Evolutionary conservation across 2,797 vertebrate genomes (phyloP).

Genomic region (Danio jaintianensis): DNA sequence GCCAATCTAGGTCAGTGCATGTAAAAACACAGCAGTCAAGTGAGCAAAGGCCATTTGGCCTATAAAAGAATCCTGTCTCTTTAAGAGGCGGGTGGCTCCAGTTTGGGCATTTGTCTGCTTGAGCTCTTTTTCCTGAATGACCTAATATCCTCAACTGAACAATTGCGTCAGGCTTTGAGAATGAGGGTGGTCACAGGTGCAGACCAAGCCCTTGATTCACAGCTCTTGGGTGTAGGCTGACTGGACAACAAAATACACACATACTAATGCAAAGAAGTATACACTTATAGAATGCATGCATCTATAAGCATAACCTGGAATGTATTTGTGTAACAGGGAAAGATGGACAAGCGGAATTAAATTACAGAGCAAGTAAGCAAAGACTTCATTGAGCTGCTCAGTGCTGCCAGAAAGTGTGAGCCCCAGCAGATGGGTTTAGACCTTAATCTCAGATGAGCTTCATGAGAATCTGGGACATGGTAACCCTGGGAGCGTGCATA

Average conservation of each 20-base stretch:
- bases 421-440: constrained; percentile 73
- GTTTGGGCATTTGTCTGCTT: constrained; percentile 73
- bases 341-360: constrained; percentile 13
- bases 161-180: constrained; percentile 85
- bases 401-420: constrained; percentile 74
- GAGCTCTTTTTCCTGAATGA: constrained; percentile 85
- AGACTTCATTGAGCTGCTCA: constrained; percentile 47
- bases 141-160: constrained; percentile 88
- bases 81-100: constrained; percentile 81
- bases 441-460: constrained; percentile 76
- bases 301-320: constrained; percentile 53
- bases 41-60: constrained; percentile 15
- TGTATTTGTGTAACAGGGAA: constrained; percentile 71
- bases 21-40: constrained; percentile 2
- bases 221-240: constrained; percentile 61
- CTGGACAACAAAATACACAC: constrained; percentile 60
- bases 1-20: constrained; percentile 37
- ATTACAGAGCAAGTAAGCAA: constrained; percentile 27
- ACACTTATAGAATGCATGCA: constrained; percentile 6
- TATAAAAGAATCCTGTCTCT: constrained; percentile 75
- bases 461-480: constrained; percentile 72
- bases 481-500: constrained; percentile 54
- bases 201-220: constrained; percentile 72
- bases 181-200: constrained; percentile 90
- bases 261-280: constrained; percentile 26